A percentile compares a stretch with the other conserved stretches of the same genome.
phyloP scores from a whole-genome alignment of 2,797 vertebrate species.

The Syndactyla subalaris region DNA sequence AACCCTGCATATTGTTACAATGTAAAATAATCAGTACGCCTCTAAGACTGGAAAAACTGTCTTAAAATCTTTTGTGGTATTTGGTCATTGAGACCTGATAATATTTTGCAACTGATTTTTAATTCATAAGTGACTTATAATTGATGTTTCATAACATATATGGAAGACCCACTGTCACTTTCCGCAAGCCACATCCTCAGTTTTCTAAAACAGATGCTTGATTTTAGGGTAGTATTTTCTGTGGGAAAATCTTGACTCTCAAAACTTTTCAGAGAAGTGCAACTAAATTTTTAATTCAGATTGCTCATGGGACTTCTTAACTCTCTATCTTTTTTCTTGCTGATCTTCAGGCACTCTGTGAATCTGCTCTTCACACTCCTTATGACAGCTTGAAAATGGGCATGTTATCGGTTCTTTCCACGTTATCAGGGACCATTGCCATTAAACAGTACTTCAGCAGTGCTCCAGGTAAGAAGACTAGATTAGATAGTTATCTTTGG shows the following conservation, averaged over 20 bases:
- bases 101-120: not conserved
- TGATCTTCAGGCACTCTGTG: constrained; percentile 87
- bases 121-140: not conserved
- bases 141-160: not conserved
- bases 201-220: not conserved
- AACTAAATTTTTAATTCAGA: not conserved
- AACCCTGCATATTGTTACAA: not conserved
- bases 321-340: not conserved
- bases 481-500: not conserved
- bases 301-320: not conserved
- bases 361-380: constrained; percentile 92
- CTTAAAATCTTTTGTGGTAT: not conserved
- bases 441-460: constrained; percentile 93
- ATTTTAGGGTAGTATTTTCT: not conserved
- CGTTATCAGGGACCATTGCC: constrained; percentile 91
- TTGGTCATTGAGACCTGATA: not conserved
- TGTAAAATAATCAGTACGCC: not conserved
- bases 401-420: constrained; percentile 92
- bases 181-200: not conserved
- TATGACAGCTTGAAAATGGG: constrained; percentile 94
- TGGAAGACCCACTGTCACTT: not conserved
- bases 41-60: not conserved
- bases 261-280: not conserved
- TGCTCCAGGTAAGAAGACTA: constrained; percentile 79
- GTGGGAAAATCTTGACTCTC: not conserved